These are phyloP conservation scores for Philopotamus ludificatus DNA, from an alignment of 1,140 invertebrate species.

Conservation along the genomic window DNA sequence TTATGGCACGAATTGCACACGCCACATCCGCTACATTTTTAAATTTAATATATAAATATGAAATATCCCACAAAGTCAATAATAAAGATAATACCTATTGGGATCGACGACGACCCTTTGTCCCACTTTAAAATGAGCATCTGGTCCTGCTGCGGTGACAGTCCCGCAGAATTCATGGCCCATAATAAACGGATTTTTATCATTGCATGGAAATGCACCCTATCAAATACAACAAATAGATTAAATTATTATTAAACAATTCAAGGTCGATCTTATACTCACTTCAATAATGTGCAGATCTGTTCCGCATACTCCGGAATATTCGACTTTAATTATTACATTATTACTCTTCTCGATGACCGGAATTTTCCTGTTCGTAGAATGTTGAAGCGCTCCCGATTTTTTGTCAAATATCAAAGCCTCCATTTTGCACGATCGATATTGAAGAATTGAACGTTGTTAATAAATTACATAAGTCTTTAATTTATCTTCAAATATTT, in stretches of 20 bases:
- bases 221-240: constrained; percentile 45
- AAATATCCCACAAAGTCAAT: background rate
- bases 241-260: background rate
- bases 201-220: constrained; percentile 64
- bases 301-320: constrained; percentile 76
- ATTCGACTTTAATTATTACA: constrained; percentile 64
- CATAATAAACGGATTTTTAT: constrained; percentile 56
- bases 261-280: constrained; percentile 36
- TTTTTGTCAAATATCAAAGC: constrained; percentile 60
- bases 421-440: constrained; percentile 54
- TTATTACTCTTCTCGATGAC: constrained; percentile 54
- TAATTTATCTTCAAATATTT: background rate
- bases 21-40: constrained; percentile 56
- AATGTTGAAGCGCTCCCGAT: constrained; percentile 52
- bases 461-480: no score
- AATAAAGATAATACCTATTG: constrained; percentile 54
- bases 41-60: background rate
- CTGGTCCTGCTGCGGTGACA: constrained; percentile 58
- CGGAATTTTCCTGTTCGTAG: constrained; percentile 54
- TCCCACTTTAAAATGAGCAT: constrained; percentile 60
- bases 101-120: constrained; percentile 68
- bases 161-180: constrained; percentile 72
- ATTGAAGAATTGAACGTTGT: no score
- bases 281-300: constrained; percentile 76
- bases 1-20: constrained; percentile 61